Evolutionary conservation across 1,140 invertebrate species (phyloP).

Genomic region (Bombus consobrinus): DNA sequence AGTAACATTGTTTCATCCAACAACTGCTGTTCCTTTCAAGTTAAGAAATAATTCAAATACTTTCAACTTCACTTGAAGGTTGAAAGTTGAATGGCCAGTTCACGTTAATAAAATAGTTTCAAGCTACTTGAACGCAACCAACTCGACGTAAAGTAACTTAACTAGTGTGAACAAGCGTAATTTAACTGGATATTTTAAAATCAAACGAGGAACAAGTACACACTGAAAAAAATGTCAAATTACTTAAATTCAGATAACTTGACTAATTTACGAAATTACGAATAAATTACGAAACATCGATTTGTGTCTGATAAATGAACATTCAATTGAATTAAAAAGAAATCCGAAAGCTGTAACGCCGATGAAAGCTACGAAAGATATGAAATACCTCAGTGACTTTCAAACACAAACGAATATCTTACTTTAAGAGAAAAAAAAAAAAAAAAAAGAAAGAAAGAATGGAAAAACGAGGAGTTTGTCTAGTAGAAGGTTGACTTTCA

Average conservation of each 20-base stretch:
- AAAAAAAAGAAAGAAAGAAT: too few relatives aligned
- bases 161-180: neutral
- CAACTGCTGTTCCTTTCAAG: neutral
- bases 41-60: neutral
- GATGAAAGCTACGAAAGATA: neutral
- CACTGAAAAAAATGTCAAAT: too few relatives aligned
- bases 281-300: neutral
- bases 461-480: neutral
- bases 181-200: neutral
- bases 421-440: too few relatives aligned
- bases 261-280: neutral
- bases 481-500: neutral
- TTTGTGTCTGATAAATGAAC: neutral
- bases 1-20: neutral
- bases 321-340: neutral
- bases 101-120: neutral
- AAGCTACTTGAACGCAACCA: neutral
- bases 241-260: neutral
- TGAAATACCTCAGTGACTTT: neutral
- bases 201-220: neutral
- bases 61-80: neutral
- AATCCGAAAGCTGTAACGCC: too few relatives aligned
- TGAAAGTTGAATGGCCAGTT: neutral
- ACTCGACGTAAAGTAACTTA: too few relatives aligned
- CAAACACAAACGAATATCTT: too few relatives aligned